Evolutionary conservation across 2,888 invertebrate species (phyloP), one percentile per base, ranked within the genome.

Genomic region (Pterostichus madidus): DNA sequence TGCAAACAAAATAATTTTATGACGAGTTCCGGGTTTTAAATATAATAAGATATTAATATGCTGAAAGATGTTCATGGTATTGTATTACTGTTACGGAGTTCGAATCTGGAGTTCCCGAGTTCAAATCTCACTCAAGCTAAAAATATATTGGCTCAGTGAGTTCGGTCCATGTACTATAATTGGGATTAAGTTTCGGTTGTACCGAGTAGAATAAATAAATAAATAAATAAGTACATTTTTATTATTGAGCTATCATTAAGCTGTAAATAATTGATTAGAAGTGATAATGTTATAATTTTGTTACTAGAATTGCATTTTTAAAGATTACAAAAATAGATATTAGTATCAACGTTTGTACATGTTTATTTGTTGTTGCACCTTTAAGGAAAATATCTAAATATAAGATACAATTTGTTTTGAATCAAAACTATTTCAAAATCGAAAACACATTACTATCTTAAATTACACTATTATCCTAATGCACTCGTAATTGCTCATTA

Each of bases 371-470:
- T 49, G 49, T 49, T 49, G 13, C 49, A 49, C 6, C 8, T 39
- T 1, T 49, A 8, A n/a, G 2, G 46, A 56, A 56, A 56, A 4
- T 8, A 56, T 56, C 68, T 71, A 71, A 71, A 44, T 17, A 17
- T 71, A 71, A 15, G 44, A 68, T 17, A 44, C 39, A 68, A 15
- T 44, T 17, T 71, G 15, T 13, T 15, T 71, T 71, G 15, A 68
- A 39, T 39, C 39, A 68, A 68, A 39, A 7, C 13, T 15, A 39
- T 71, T 71, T 71, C 44, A 71, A 44, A 71, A 46, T 71, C 17
- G 15, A 71, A 71, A 71, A 44, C 46, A 71, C 68, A 71, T 71
- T 71, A 71, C 64, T 64, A 31, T 64, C 64, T 64, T 35, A n/a
- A n/a, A 64, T 64, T 64, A 64, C 64, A 64, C 13, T 71, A 71